Evolutionary conservation across 2,797 vertebrate genomes (phyloP).

Genomic region (Podarcis siculus): DNA sequence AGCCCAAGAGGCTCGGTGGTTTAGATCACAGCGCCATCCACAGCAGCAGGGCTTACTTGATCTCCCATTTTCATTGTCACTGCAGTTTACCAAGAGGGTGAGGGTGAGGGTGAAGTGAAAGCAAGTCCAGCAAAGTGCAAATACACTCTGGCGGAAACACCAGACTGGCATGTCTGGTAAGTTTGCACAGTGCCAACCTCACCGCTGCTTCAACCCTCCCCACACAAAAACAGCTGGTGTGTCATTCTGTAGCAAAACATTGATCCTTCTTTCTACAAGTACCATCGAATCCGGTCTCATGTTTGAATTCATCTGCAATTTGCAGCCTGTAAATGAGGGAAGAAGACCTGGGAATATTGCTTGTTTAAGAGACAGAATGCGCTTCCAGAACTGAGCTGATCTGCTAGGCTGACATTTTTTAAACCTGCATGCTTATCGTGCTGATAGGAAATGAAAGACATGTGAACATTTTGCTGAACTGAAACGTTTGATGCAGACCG

Average conservation of each 20-base stretch:
- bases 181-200: too few species aligned
- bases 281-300: background rate
- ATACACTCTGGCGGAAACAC: too few species aligned
- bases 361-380: background rate
- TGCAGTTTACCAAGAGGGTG: too few species aligned
- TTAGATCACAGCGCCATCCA: too few species aligned
- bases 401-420: background rate
- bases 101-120: too few species aligned
- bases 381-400: background rate
- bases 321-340: background rate
- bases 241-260: background rate
- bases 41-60: too few species aligned
- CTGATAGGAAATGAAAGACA: background rate
- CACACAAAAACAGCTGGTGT: background rate
- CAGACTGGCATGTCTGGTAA: too few species aligned
- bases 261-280: background rate
- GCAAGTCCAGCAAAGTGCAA: too few species aligned
- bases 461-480: background rate
- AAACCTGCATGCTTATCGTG: background rate
- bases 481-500: background rate
- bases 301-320: background rate
- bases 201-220: too few species aligned
- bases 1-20: too few species aligned
- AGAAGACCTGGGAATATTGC: background rate
- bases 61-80: too few species aligned